Evolutionary conservation across 92 coral and sea anemone genomes (phyloP), one percentile per base, ranked within the genome.

Genomic region (Virgularia gustaviana): DNA sequence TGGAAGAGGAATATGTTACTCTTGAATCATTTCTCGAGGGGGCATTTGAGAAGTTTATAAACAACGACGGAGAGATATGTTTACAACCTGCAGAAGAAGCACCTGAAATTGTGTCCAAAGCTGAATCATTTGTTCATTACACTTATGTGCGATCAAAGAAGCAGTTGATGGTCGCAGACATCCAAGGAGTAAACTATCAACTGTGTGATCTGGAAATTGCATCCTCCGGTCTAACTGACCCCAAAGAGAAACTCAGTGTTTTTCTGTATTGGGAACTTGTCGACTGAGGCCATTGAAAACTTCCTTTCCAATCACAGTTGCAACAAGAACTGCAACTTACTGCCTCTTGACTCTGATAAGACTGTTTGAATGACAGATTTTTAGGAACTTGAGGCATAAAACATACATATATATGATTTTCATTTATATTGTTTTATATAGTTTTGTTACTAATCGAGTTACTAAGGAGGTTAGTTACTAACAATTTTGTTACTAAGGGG

Each of bases 231-330:
- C 66, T 70, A 52, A 65, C 36, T 33, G 88, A 84, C 45, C 61
- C 72, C 12, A 37, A 41, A 59, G 77, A 65, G 31, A 57, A 76
- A 65, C 20, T 49, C 34, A 42, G 65, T 72, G 73, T 36, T 32
- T 79, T 84, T 74, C 53, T 79, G 88, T 72, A 67, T 70, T 55
- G 85, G 88, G 20, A 84, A 84, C 64, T 67, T 81, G 58, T 63
- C 86, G 5, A 65, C 39, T 38, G 66, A 33, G 27, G 88, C 85
- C 34, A 84, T 75, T 37, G 67, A 75, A 29, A 79, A 73, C 1
- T 79, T 79, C 70, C 53, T 84, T 73, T 72, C 31, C 12, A 49
- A 36, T 32, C 88, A 79, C 77, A 62, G 71, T 29, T 84, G 85
- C 71, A 84, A 79, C 61, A 51, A 68, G 37, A 79, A 74, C 70